Percentiles rank a stretch among this genome's conserved stretches.
phyloP scores from a whole-genome alignment of 2,113 vertebrate genomes.

The Rhinoptilus africanus region DNA sequence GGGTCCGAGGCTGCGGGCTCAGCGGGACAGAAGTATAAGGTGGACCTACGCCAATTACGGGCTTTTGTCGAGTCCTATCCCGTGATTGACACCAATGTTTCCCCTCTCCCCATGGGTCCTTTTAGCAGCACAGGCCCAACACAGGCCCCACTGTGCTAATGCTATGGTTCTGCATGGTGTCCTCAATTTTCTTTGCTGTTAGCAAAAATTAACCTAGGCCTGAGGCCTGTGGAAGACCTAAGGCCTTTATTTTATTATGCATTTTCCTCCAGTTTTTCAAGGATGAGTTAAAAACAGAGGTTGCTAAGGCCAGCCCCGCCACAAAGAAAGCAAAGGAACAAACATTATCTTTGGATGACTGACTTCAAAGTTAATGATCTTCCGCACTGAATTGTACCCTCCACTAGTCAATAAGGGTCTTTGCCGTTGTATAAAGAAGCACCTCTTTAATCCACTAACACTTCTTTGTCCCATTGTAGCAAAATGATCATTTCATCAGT shows the following conservation, averaged over 20 bases:
- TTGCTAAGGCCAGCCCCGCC: conserved; percentile 77
- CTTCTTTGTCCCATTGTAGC: conserved; percentile 84
- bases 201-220: conserved; percentile 78
- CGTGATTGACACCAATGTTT: conserved; percentile 88
- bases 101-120: conserved; percentile 85
- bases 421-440: conserved; percentile 77
- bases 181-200: conserved; percentile 81
- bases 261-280: conserved; percentile 73
- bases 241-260: conserved; percentile 76
- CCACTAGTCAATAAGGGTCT: conserved; percentile 78
- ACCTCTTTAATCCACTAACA: conserved; percentile 84
- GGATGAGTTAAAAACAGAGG: conserved; percentile 80
- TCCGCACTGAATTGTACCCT: conserved; percentile 79
- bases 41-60: conserved; percentile 88
- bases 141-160: conserved; percentile 84
- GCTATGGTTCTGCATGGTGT: conserved; percentile 76
- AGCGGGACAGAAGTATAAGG: conserved; percentile 84
- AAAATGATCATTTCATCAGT: conserved; percentile 88
- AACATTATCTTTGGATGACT: conserved; percentile 86
- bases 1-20: conserved; percentile 71
- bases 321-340: conserved; percentile 81
- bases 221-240: conserved; percentile 72
- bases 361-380: conserved; percentile 89
- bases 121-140: conserved; percentile 81
- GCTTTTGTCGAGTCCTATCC: conserved; percentile 78